Conservation (phyloP, 2,113 vertebrate species). For the Dasyurus viverrinus region DNA sequence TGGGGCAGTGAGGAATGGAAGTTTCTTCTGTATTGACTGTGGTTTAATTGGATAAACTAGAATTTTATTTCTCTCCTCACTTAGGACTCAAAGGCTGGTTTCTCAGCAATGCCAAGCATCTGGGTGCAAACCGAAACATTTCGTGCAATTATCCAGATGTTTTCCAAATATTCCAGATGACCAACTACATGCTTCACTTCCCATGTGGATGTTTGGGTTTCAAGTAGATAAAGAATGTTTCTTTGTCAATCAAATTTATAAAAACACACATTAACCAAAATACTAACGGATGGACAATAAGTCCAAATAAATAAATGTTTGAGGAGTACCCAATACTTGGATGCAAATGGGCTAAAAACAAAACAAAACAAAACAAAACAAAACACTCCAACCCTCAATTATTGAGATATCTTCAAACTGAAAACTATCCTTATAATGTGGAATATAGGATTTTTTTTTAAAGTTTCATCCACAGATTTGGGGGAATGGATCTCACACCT, state of each 20-base stretch:
- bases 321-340: neutral
- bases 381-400: neutral
- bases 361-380: neutral
- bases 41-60: neutral
- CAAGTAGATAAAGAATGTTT: neutral
- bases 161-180: conserved; percentile 23
- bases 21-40: neutral
- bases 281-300: neutral
- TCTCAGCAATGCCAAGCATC: neutral
- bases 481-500: neutral
- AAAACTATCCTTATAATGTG: neutral
- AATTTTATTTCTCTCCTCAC: neutral
- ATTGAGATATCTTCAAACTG: conserved; percentile 9
- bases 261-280: neutral
- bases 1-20: neutral
- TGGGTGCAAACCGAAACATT: neutral
- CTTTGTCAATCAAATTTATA: conserved; percentile 10
- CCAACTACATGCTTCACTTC: neutral
- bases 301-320: neutral
- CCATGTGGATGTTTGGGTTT: neutral
- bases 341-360: neutral
- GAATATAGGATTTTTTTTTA: neutral
- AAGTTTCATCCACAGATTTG: conserved; percentile 2
- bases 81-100: neutral
- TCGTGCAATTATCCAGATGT: neutral